These are phyloP conservation scores for Avahi laniger DNA, from an alignment of 2,797 vertebrate species.

Conservation along the genomic window DNA sequence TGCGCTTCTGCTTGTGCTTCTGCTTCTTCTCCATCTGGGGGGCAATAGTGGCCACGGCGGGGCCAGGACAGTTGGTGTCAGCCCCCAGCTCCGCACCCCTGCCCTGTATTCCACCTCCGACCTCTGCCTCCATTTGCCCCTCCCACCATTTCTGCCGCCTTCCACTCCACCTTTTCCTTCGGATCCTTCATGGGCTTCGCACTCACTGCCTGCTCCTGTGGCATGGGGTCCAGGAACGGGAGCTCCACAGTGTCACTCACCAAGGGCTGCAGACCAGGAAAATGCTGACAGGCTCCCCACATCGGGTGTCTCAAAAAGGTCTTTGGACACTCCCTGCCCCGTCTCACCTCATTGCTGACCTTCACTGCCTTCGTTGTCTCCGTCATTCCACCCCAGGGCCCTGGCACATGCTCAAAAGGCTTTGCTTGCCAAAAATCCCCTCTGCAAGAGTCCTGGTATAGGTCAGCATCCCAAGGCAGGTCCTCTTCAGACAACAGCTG, in stretches of 20 bases:
- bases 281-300: not conserved
- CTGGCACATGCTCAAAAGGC: conserved; percentile 56
- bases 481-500: conserved; percentile 90
- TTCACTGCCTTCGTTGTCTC: not conserved
- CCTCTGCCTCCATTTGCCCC: not conserved
- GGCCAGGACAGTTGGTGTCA: not conserved
- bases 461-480: conserved; percentile 87
- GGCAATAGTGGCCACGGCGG: not conserved
- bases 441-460: conserved; percentile 89
- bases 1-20: conserved; percentile 86
- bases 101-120: not conserved
- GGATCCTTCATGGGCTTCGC: conserved; percentile 91
- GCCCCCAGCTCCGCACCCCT: not conserved
- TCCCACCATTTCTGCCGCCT: not conserved
- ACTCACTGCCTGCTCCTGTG: conserved; percentile 91
- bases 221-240: conserved; percentile 87
- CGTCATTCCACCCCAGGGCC: not conserved
- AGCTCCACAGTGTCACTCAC: conserved; percentile 89
- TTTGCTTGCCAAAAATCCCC: conserved; percentile 82
- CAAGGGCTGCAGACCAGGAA: conserved; percentile 84
- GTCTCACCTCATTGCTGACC: not conserved
- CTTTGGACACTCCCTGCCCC: not conserved
- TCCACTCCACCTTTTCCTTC: conserved; percentile 86
- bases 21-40: conserved; percentile 81
- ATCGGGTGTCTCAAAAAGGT: not conserved